Evolutionary conservation across 2,113 vertebrate species (phyloP), one percentile per base, ranked within the genome.

Genomic region (Panthera tigris): DNA sequence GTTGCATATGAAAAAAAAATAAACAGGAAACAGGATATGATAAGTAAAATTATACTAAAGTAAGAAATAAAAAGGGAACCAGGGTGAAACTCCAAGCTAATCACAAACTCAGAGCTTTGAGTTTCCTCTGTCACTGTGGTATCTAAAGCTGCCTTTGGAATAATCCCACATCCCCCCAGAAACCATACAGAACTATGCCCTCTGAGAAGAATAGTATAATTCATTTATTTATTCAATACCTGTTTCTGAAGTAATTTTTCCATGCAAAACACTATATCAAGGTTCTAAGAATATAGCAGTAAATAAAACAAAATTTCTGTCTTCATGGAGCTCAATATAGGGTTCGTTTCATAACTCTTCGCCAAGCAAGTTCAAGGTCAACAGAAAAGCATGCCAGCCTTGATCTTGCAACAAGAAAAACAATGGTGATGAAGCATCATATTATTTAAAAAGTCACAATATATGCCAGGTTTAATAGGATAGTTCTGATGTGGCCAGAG

Each of bases 361-460:
- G 78, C 11, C 81, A 86, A 97, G 52, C 15, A 14, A 66, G 74
- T 71, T 91, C 19, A 83, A 94, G 27, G 39, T 95, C 50, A 80
- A 96, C 27, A 73, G 69, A 79, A 94, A 79, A 73, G 19, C 10
- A 78, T 91, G 36, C 11, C 52, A 95, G 45, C 16, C 36, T 96
- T 91, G n/a, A 93, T 83, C 23, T 25, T 93, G 33, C 33, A 66
- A 73, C 36, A 88, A 68, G 76, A 93, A 55, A 95, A 63, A 80
- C 69, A 55, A 65, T 73, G 31, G 63, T 48, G 85, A 31, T 73
- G 14, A 21, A 84, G 61, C 10, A 61, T 21, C 10, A 63, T 57
- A 94, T 91, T 90, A 81, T 69, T 91, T 91, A 91, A 91, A 95
- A 88, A 94, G 76, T 31, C 50, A 93, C 25, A 79, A 66, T 69